Conservation (phyloP, 2,888 invertebrate genomes). For the Cartodere bifasciata region DNA sequence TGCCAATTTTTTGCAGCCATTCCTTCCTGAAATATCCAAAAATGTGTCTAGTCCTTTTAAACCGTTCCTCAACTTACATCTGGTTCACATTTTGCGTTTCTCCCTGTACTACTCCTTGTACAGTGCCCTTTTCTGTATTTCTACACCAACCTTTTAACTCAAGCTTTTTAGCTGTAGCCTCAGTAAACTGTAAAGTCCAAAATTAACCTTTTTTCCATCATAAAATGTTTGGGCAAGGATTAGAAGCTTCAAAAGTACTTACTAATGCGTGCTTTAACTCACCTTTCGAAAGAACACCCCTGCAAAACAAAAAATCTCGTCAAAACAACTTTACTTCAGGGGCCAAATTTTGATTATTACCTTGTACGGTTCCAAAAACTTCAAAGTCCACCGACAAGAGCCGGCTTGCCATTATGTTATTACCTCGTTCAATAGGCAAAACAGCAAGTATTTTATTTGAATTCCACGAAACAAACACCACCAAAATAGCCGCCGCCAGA, state of each 20-base stretch:
- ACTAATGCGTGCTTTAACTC: constrained; percentile 15
- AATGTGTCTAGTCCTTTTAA: constrained; percentile 7
- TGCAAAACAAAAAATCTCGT: constrained; percentile 18
- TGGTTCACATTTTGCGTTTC: constrained; percentile 41
- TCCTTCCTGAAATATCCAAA: constrained; percentile 34
- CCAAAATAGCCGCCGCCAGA: too few relatives aligned
- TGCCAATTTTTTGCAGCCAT: constrained; percentile 55
- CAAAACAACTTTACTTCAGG: background rate
- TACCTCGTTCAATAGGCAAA: too few relatives aligned
- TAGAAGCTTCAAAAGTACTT: constrained; percentile 1
- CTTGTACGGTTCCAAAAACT: constrained; percentile 48
- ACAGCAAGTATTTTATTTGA: too few relatives aligned
- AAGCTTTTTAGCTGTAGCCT: constrained; percentile 48
- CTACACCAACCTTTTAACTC: constrained; percentile 60
- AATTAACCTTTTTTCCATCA: background rate
- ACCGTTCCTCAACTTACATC: constrained; percentile 48
- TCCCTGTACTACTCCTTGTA: constrained; percentile 56
- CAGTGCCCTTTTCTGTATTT: constrained; percentile 55
- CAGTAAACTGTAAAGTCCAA: constrained; percentile 44
- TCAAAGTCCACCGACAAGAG: constrained; percentile 40
- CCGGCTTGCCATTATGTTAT: constrained; percentile 13
- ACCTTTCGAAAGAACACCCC: constrained; percentile 53
- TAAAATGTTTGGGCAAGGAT: background rate
- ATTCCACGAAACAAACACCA: too few relatives aligned
- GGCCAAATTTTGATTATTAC: constrained; percentile 25